These are phyloP conservation scores for Pheosia tremula DNA, from an alignment of 2,888 invertebrate species.

Conservation along the genomic window DNA sequence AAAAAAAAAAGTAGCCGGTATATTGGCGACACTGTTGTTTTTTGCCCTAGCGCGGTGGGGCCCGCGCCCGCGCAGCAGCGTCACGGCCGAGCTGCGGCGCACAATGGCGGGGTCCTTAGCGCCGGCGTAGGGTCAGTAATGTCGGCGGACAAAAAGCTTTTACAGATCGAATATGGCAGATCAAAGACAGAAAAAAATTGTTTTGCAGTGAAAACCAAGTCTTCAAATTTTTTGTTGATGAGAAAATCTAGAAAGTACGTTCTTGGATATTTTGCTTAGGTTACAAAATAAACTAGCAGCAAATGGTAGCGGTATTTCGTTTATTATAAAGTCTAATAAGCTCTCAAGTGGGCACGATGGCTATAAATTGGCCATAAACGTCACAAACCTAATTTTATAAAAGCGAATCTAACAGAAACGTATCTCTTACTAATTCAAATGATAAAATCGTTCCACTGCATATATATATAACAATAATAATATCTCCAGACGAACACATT, in stretches of 20 bases:
- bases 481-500: too few relatives aligned
- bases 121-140: background rate
- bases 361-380: too few relatives aligned
- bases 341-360: too few relatives aligned
- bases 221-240: background rate
- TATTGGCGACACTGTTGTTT: slow-evolving; percentile 3
- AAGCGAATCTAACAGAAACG: too few relatives aligned
- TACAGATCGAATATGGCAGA: background rate
- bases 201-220: background rate
- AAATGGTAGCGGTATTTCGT: background rate
- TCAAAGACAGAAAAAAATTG: background rate
- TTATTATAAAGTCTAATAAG: too few relatives aligned
- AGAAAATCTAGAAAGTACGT: background rate
- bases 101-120: background rate
- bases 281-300: background rate
- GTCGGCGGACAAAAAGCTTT: background rate
- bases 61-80: background rate
- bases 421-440: too few relatives aligned
- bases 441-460: too few relatives aligned
- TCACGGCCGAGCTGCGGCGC: background rate
- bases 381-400: too few relatives aligned
- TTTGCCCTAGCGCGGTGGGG: background rate
- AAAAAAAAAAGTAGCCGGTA: background rate
- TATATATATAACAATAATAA: too few relatives aligned
- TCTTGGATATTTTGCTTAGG: background rate